phyloP scores from a whole-genome alignment of 2,113 vertebrate genomes.

The Tauraco erythrolophus region DNA sequence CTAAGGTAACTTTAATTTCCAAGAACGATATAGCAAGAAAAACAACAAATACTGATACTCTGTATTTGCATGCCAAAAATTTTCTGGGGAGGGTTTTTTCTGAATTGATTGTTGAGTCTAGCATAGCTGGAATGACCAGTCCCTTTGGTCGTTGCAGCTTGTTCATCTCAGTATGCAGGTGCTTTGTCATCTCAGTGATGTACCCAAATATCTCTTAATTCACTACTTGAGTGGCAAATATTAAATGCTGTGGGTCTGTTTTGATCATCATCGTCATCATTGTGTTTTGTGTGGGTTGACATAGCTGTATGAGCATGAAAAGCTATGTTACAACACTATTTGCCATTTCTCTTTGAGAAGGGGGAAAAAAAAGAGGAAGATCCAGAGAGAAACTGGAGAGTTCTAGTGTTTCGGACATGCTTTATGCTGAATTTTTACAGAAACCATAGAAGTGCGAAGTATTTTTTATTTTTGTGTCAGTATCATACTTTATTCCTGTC shows the following conservation, averaged over 20 bases:
- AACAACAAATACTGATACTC: background rate
- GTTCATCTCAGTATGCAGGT: background rate
- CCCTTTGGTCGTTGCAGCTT: background rate
- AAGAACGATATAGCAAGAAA: background rate
- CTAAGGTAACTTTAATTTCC: background rate
- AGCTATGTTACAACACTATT: background rate
- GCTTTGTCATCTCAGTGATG: background rate
- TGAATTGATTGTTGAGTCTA: accelerated
- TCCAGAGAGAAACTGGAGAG: background rate
- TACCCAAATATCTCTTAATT: background rate
- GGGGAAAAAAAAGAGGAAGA: background rate
- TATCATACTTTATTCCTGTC: background rate
- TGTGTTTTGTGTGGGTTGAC: background rate
- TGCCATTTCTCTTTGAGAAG: background rate
- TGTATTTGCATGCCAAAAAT: background rate
- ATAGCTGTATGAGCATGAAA: background rate
- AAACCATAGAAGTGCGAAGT: background rate
- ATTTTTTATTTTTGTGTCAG: background rate
- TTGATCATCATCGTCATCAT: background rate
- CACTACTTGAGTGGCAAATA: background rate
- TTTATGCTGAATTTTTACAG: background rate
- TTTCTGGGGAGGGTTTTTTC: background rate
- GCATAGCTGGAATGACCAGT: background rate
- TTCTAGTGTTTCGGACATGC: background rate
- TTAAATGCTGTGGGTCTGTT: background rate